phyloP scores from a whole-genome alignment of 2,888 invertebrate species.

The Sminthurinus aureus region DNA sequence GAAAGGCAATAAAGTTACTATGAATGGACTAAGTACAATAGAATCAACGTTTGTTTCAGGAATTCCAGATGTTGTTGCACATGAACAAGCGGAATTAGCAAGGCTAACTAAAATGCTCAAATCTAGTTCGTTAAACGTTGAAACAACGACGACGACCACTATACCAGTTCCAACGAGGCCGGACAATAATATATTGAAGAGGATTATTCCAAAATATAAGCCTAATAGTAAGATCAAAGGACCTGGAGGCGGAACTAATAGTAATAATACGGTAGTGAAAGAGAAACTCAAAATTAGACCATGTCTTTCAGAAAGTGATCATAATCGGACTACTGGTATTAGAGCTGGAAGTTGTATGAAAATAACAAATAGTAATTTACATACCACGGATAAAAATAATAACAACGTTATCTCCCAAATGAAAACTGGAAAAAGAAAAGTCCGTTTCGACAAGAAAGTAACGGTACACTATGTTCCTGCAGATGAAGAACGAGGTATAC shows the following conservation, averaged over 20 bases:
- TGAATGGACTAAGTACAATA: not conserved
- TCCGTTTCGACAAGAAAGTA: slow-evolving; percentile 26
- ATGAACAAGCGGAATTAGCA: slow-evolving; percentile 19
- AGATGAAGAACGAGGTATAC: slow-evolving; percentile 38
- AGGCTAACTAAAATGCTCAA: slow-evolving; percentile 19
- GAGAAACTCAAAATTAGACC: not conserved
- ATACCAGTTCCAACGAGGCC: too few species aligned
- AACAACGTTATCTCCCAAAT: not conserved
- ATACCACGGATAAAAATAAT: not conserved
- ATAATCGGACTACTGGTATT: not conserved
- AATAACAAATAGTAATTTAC: not conserved
- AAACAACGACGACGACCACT: not conserved
- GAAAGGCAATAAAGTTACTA: not conserved
- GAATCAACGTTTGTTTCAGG: not conserved
- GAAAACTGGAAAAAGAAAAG: slow-evolving; percentile 17
- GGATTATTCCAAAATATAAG: slow-evolving; percentile 34
- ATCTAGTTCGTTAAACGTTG: slow-evolving; percentile 4
- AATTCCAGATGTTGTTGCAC: not conserved
- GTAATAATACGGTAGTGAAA: not conserved
- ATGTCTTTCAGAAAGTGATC: not conserved
- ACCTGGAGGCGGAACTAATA: not conserved
- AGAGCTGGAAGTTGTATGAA: slow-evolving; percentile 21
- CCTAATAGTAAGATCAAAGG: slow-evolving; percentile 36
- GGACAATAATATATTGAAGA: slow-evolving; percentile 2
- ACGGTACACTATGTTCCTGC: slow-evolving; percentile 30